These are phyloP conservation scores for Catharus bicknelli DNA, from an alignment of 2,113 vertebrate genomes.

Conservation along the genomic window DNA sequence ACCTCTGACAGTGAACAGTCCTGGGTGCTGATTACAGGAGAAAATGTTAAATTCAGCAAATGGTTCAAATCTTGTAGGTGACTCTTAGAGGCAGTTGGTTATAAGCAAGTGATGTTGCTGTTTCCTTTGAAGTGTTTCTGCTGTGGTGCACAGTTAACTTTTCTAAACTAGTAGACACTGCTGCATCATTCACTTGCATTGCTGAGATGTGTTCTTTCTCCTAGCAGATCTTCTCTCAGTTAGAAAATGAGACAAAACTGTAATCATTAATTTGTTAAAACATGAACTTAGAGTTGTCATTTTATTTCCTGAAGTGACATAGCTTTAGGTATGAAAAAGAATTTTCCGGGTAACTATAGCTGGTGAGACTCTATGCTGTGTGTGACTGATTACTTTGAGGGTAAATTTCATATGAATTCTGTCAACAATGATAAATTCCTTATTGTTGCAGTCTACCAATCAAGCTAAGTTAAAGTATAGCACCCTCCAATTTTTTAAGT, in stretches of 20 bases:
- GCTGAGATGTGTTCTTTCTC: fast-evolving
- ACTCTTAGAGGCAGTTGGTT: background rate
- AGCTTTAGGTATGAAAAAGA: background rate
- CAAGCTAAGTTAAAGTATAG: background rate
- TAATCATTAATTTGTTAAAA: background rate
- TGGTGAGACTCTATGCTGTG: background rate
- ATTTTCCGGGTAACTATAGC: background rate
- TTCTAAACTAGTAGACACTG: background rate
- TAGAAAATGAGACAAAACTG: background rate
- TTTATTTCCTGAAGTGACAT: background rate
- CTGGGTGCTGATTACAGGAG: background rate
- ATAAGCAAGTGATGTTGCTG: background rate
- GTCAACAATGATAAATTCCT: conserved; percentile 14
- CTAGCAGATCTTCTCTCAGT: background rate
- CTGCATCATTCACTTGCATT: background rate
- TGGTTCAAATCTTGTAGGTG: background rate
- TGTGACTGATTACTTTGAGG: conserved; percentile 2
- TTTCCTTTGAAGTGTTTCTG: background rate
- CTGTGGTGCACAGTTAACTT: background rate
- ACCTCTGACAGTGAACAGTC: background rate
- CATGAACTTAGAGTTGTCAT: background rate
- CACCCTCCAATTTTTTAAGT: background rate
- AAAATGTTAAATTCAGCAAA: background rate
- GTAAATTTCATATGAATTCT: conserved; percentile 18
- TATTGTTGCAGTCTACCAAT: background rate